Evolutionary conservation across 2,113 vertebrate genomes (phyloP).

Genomic region (Mixornis gularis): DNA sequence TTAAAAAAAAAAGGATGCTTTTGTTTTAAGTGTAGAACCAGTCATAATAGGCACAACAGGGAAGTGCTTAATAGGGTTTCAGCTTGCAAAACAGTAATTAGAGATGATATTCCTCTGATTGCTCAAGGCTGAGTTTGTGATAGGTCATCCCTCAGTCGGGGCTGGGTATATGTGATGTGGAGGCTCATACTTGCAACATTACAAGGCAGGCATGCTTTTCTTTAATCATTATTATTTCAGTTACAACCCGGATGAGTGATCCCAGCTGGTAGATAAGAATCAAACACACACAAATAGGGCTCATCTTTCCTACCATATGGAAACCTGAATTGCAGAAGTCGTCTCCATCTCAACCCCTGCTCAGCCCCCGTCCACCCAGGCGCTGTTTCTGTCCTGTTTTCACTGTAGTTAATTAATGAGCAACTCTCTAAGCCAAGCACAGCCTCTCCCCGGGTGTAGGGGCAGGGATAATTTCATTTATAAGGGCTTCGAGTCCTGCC

Average conservation of each 20-base stretch:
- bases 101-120: constrained; percentile 58
- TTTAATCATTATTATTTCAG: constrained; percentile 67
- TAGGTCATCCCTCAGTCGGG: constrained; percentile 27
- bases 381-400: not conserved
- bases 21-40: constrained; percentile 51
- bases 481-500: not conserved
- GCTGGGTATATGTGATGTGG: constrained; percentile 26
- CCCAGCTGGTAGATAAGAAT: constrained; percentile 69
- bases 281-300: constrained; percentile 56
- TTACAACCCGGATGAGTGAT: constrained; percentile 64
- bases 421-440: not conserved
- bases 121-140: constrained; percentile 42
- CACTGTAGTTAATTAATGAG: not conserved
- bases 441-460: not conserved
- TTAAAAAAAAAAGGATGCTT: not conserved
- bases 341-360: not conserved
- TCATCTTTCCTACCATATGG: constrained; percentile 65
- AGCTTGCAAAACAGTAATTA: constrained; percentile 59
- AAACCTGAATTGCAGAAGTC: constrained; percentile 38
- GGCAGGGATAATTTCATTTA: not conserved
- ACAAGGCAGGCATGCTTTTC: constrained; percentile 63
- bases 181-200: constrained; percentile 37
- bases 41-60: constrained; percentile 41
- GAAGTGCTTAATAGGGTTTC: constrained; percentile 59
- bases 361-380: not conserved